Conservation (phyloP, 2,113 vertebrate species). For the Psilopogon haemacephalus region DNA sequence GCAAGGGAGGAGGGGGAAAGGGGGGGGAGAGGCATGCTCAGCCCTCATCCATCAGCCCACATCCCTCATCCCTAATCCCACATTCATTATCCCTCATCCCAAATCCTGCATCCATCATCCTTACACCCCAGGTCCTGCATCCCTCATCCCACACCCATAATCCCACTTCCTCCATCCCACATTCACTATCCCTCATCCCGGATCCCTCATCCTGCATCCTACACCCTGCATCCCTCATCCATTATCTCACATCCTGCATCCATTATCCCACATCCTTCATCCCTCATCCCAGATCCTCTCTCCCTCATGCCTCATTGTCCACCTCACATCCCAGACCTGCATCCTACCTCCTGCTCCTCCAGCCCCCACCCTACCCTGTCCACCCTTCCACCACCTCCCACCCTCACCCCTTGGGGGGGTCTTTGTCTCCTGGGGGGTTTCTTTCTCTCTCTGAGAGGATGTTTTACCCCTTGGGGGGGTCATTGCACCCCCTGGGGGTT, state of each 20-base stretch:
- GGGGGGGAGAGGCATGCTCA: not conserved
- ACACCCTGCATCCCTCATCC: not conserved
- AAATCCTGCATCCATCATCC: not conserved
- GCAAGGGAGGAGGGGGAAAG: conserved; percentile 30
- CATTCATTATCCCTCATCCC: not conserved
- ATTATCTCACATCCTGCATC: not conserved
- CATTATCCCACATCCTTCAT: not conserved
- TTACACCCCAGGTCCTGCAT: not conserved
- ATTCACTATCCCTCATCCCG: too few species aligned
- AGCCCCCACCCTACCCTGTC: not conserved
- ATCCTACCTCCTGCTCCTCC: rapidly evolving
- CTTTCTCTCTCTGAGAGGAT: too few species aligned
- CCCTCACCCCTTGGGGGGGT: not conserved
- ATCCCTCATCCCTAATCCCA: too few species aligned
- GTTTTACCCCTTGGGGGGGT: too few species aligned
- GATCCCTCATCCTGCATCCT: not conserved
- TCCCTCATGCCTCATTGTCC: not conserved
- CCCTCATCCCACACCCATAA: not conserved
- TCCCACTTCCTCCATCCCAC: not conserved
- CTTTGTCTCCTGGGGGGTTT: too few species aligned
- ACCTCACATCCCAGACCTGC: not conserved
- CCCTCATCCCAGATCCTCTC: not conserved
- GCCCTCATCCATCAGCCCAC: not conserved
- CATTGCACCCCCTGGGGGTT: too few species aligned
- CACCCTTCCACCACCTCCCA: not conserved